Evolutionary conservation across 2,888 invertebrate genomes (phyloP).

Genomic region (Siphonodentalium dalli): DNA sequence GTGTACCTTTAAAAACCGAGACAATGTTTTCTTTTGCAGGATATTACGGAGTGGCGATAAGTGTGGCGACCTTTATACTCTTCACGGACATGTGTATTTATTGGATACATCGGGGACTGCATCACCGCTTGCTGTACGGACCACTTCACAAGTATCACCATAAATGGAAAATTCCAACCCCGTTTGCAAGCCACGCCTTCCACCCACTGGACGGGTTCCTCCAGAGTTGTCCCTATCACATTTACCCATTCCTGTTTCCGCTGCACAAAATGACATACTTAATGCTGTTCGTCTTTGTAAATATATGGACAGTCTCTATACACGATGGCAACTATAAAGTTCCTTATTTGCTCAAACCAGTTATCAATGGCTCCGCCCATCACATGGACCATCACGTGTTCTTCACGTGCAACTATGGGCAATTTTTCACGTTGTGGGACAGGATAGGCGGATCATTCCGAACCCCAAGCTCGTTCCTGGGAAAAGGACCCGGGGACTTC

Average conservation of each 20-base stretch:
- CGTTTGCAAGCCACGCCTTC: constrained; percentile 68
- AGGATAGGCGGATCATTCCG: constrained; percentile 63
- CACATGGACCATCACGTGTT: constrained; percentile 67
- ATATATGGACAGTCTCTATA: constrained; percentile 69
- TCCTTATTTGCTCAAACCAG: constrained; percentile 57
- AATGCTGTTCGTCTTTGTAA: constrained; percentile 65
- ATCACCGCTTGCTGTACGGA: constrained; percentile 63
- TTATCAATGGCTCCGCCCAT: constrained; percentile 67
- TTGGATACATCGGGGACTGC: constrained; percentile 67
- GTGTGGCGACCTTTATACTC: constrained; percentile 62
- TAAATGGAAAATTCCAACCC: constrained; percentile 66
- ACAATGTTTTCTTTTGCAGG: constrained; percentile 47
- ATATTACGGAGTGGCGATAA: constrained; percentile 46
- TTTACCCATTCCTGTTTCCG: constrained; percentile 67
- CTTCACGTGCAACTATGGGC: constrained; percentile 68
- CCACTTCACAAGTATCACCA: constrained; percentile 67
- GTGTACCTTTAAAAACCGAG: too few relatives aligned
- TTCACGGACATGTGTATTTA: constrained; percentile 68
- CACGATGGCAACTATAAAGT: constrained; percentile 67
- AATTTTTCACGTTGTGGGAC: constrained; percentile 69
- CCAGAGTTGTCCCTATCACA: constrained; percentile 67
- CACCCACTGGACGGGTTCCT: constrained; percentile 67
- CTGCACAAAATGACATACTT: constrained; percentile 67
- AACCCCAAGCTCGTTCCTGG: constrained; percentile 61
- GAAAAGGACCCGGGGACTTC: constrained; percentile 55